Evolutionary conservation across 2,113 vertebrate genomes (phyloP).

Genomic region (Toxotes chatareus): DNA sequence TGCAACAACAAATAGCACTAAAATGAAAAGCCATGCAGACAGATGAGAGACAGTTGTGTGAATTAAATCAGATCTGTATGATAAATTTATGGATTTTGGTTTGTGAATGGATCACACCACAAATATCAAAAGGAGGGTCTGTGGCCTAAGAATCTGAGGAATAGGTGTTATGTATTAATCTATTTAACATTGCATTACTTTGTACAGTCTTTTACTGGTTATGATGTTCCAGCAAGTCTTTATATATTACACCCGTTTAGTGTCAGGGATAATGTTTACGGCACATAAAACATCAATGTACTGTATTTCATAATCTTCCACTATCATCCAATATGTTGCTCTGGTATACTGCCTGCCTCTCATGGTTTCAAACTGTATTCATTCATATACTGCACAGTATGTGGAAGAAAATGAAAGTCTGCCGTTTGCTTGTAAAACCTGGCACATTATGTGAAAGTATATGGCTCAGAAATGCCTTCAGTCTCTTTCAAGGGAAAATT

Average conservation of each 20-base stretch:
- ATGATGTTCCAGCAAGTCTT: background rate
- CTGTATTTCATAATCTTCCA: background rate
- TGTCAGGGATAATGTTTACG: background rate
- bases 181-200: background rate
- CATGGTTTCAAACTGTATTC: background rate
- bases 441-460: background rate
- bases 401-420: background rate
- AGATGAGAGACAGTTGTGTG: conserved; percentile 1
- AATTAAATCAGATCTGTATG: background rate
- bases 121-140: background rate
- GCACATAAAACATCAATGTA: background rate
- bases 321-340: background rate
- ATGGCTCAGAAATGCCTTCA: background rate
- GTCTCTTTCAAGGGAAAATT: background rate
- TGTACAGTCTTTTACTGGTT: background rate
- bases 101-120: background rate
- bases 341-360: background rate
- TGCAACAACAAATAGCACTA: conserved; percentile 45
- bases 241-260: background rate
- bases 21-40: conserved; percentile 6
- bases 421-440: background rate
- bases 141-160: background rate
- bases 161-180: background rate
- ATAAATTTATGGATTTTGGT: background rate
- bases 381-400: background rate